These are phyloP conservation scores for Nephrotoma appendiculata DNA, from an alignment of 2,888 invertebrate species.

Conservation along the genomic window DNA sequence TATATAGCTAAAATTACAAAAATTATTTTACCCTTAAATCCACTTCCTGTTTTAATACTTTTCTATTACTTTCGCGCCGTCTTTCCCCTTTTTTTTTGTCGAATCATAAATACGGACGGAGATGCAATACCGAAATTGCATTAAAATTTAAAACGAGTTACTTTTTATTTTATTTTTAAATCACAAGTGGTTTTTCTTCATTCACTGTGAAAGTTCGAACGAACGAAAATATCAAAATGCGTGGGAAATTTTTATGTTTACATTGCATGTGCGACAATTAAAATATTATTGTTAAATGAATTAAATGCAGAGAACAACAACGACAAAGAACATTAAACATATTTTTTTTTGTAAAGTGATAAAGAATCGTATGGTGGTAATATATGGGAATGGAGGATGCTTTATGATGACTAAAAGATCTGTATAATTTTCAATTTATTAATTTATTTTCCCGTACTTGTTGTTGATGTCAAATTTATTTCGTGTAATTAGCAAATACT, in stretches of 20 bases:
- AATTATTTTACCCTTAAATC: not conserved
- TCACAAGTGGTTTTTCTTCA: not conserved
- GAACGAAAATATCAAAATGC: not conserved
- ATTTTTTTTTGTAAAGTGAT: not conserved
- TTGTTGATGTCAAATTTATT: too few species aligned
- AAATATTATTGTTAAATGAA: not conserved
- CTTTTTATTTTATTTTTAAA: not conserved
- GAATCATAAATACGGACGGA: not conserved
- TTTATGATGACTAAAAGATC: not conserved
- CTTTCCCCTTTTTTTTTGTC: not conserved
- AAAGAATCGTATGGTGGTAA: not conserved
- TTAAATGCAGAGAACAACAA: not conserved
- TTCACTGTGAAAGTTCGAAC: not conserved
- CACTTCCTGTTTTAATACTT: not conserved
- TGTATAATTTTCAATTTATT: not conserved
- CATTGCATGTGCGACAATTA: not conserved
- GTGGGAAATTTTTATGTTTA: not conserved
- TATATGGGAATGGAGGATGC: not conserved
- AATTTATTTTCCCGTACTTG: too few species aligned
- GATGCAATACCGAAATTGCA: not conserved
- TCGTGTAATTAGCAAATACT: too few species aligned
- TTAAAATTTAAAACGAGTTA: not conserved
- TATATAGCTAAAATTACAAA: not conserved
- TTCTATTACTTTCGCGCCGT: not conserved
- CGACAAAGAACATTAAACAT: not conserved